These are phyloP conservation scores for Allacma fusca DNA, from an alignment of 2,888 invertebrate species.

Conservation along the genomic window DNA sequence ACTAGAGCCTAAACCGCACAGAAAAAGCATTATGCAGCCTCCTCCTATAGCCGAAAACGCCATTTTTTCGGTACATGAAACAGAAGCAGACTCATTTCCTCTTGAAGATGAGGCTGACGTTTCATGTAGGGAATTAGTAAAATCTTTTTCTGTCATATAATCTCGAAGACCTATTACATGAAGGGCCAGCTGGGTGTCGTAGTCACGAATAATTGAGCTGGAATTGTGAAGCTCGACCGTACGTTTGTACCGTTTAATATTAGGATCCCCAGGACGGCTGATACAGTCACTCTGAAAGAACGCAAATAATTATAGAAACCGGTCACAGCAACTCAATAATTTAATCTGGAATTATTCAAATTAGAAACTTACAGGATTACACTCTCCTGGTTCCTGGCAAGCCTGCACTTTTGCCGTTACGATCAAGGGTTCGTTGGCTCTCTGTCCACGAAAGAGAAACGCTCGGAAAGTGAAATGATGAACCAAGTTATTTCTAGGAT, in stretches of 20 bases:
- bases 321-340: background rate
- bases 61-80: constrained; percentile 56
- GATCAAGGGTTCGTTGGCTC: constrained; percentile 60
- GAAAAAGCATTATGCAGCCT: constrained; percentile 51
- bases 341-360: background rate
- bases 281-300: constrained; percentile 19
- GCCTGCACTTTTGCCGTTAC: constrained; percentile 60
- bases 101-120: background rate
- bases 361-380: constrained; percentile 23
- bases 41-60: constrained; percentile 52
- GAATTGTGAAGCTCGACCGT: constrained; percentile 34
- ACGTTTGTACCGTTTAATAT: constrained; percentile 47
- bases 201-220: constrained; percentile 53
- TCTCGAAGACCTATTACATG: constrained; percentile 58
- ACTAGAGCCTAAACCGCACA: constrained; percentile 50
- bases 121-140: background rate
- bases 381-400: constrained; percentile 58
- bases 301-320: background rate
- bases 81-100: background rate
- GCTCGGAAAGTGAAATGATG: constrained; percentile 61
- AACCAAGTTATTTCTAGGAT: constrained; percentile 59
- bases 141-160: constrained; percentile 48
- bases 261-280: constrained; percentile 32
- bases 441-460: constrained; percentile 60
- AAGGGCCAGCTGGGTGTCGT: constrained; percentile 55